Conservation (phyloP, 1,140 invertebrate species). For the Apis cerana region DNA sequence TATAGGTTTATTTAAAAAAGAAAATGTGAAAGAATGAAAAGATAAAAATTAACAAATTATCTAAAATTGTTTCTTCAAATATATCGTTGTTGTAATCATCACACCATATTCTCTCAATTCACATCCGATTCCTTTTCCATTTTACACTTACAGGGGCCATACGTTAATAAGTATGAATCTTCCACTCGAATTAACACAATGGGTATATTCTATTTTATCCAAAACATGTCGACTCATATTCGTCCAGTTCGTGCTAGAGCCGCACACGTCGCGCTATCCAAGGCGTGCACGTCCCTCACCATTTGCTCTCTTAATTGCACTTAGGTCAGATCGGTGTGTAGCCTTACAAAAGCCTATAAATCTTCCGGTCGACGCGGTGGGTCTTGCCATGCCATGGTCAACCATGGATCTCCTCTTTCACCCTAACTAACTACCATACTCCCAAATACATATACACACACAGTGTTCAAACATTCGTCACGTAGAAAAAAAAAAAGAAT, state of each 20-base stretch:
- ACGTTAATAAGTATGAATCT: constrained; percentile 11
- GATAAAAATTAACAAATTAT: no score
- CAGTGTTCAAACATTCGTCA: no score
- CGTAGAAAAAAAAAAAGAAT: no score
- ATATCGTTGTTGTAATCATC: neutral
- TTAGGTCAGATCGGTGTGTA: constrained; percentile 32
- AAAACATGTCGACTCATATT: constrained; percentile 2
- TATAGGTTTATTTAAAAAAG: no score
- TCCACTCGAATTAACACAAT: neutral
- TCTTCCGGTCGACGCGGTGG: constrained; percentile 31
- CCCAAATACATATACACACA: neutral
- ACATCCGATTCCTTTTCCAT: neutral
- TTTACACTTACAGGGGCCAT: neutral
- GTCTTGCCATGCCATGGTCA: constrained; percentile 49
- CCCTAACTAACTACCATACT: constrained; percentile 7
- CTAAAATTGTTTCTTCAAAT: no score
- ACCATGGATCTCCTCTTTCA: constrained; percentile 28
- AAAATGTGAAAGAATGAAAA: no score
- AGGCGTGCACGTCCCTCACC: neutral
- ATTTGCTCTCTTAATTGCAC: constrained; percentile 47
- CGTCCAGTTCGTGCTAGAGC: neutral
- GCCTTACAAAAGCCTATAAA: constrained; percentile 54
- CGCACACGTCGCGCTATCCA: constrained; percentile 1
- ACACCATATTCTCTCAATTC: neutral
- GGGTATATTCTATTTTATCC: neutral